phyloP scores from a whole-genome alignment of 2,113 vertebrate genomes.

The Leptobrachium ailaonicum region DNA sequence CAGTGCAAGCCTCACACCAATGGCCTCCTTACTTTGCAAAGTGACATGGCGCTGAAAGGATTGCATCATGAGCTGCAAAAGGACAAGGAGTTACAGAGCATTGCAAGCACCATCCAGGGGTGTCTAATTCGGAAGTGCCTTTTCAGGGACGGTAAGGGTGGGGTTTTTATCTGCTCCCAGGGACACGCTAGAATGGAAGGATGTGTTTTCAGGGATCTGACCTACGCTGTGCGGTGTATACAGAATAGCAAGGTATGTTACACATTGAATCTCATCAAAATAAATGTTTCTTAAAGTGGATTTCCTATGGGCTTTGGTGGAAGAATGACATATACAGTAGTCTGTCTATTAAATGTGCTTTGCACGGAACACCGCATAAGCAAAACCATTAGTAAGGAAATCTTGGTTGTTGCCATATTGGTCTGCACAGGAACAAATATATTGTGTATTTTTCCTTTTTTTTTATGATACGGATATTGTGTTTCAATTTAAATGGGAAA shows the following conservation, averaged over 20 bases:
- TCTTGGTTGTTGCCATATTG: too few relatives aligned
- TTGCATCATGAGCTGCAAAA: slow-evolving; percentile 82
- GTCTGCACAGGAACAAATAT: too few relatives aligned
- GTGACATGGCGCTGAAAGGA: slow-evolving; percentile 69
- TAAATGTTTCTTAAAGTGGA: too few relatives aligned
- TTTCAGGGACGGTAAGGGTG: slow-evolving; percentile 81
- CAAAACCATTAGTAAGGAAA: too few relatives aligned
- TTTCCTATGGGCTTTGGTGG: too few relatives aligned
- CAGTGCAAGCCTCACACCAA: slow-evolving; percentile 56
- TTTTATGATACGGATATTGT: too few relatives aligned
- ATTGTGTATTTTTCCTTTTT: too few relatives aligned
- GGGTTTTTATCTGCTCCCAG: slow-evolving; percentile 77
- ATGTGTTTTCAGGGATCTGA: slow-evolving; percentile 79
- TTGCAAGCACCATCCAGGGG: slow-evolving; percentile 72
- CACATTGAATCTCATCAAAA: background rate
- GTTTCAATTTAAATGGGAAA: too few relatives aligned
- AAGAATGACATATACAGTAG: too few relatives aligned
- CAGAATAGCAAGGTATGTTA: slow-evolving; percentile 79
- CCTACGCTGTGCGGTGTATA: slow-evolving; percentile 78
- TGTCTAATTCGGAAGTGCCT: slow-evolving; percentile 81
- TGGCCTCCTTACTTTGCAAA: slow-evolving; percentile 65
- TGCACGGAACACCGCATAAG: too few relatives aligned
- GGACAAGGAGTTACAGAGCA: slow-evolving; percentile 75
- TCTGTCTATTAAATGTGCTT: too few relatives aligned
- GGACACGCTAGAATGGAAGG: slow-evolving; percentile 81